A percentile compares a stretch with the other conserved stretches of the same genome.
These are phyloP conservation scores for Pollenia labialis DNA, from an alignment of 2,888 invertebrate species.

Conservation along the genomic window DNA sequence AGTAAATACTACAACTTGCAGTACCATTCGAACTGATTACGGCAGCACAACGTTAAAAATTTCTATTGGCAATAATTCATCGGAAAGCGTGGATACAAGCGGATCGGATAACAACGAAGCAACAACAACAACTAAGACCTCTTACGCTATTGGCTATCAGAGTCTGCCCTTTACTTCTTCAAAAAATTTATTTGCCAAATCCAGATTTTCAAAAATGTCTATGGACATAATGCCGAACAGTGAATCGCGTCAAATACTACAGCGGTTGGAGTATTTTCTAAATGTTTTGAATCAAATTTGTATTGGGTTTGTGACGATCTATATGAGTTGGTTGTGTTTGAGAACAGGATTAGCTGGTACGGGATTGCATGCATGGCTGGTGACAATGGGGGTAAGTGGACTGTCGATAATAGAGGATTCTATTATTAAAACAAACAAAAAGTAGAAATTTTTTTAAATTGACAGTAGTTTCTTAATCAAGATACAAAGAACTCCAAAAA, in stretches of 20 bases:
- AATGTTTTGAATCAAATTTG: conserved; percentile 81
- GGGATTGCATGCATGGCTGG: conserved; percentile 81
- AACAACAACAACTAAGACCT: conserved; percentile 17
- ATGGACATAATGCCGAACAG: conserved; percentile 71
- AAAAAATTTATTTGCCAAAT: conserved; percentile 63
- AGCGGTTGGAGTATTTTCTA: conserved; percentile 77
- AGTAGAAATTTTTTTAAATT: no score
- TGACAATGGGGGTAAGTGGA: conserved; percentile 81
- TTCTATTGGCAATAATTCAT: conserved; percentile 52
- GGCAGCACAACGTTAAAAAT: conserved; percentile 78
- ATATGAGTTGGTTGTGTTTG: conserved; percentile 80
- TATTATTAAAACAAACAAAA: no score
- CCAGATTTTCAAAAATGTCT: conserved; percentile 76
- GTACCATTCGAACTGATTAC: conserved; percentile 77
- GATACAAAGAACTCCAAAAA: no score
- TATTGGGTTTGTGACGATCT: conserved; percentile 82
- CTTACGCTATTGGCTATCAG: conserved; percentile 63
- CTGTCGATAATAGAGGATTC: neutral
- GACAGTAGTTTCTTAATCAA: no score
- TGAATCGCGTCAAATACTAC: conserved; percentile 74
- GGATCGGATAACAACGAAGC: neutral
- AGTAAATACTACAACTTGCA: conserved; percentile 66
- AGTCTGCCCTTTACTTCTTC: conserved; percentile 60
- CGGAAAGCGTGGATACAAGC: conserved; percentile 47
- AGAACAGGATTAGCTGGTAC: conserved; percentile 77